phyloP scores from a whole-genome alignment of 2,113 vertebrate genomes.

The Anseranas semipalmata region DNA sequence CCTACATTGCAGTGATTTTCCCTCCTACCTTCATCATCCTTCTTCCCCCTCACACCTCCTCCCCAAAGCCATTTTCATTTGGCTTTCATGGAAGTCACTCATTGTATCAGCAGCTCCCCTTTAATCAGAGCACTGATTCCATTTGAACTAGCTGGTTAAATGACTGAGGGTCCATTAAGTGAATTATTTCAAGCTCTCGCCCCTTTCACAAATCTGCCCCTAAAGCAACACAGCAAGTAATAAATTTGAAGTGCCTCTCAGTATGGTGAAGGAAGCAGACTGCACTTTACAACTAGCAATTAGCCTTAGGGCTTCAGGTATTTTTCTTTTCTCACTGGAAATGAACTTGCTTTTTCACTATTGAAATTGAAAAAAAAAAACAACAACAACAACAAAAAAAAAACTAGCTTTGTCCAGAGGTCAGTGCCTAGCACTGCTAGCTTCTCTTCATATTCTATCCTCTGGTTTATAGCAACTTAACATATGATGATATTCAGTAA shows the following conservation, averaged over 20 bases:
- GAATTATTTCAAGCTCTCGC: constrained; percentile 36
- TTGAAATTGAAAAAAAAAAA: background rate
- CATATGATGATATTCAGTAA: background rate
- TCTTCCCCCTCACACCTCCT: background rate
- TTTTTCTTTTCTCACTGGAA: background rate
- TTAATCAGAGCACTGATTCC: constrained; percentile 32
- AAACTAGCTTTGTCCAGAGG: background rate
- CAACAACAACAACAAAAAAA: too few species aligned
- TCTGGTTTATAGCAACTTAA: background rate
- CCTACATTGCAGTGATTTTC: background rate
- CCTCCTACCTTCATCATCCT: background rate
- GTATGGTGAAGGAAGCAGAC: background rate
- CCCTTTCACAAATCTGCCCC: background rate
- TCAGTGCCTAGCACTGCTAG: background rate
- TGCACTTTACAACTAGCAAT: constrained; percentile 38
- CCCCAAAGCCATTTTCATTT: constrained; percentile 14
- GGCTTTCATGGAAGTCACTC: constrained; percentile 32
- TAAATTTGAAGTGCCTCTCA: constrained; percentile 3
- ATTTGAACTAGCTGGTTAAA: constrained; percentile 8
- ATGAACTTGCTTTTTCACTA: background rate
- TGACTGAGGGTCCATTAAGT: constrained; percentile 7
- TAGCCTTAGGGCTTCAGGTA: constrained; percentile 29
- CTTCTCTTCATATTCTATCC: background rate
- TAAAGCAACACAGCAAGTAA: background rate
- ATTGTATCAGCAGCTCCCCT: background rate